Base-by-base conservation (phyloP, 2,888 invertebrate genomes). In the Aporophyla nigra region DNA sequence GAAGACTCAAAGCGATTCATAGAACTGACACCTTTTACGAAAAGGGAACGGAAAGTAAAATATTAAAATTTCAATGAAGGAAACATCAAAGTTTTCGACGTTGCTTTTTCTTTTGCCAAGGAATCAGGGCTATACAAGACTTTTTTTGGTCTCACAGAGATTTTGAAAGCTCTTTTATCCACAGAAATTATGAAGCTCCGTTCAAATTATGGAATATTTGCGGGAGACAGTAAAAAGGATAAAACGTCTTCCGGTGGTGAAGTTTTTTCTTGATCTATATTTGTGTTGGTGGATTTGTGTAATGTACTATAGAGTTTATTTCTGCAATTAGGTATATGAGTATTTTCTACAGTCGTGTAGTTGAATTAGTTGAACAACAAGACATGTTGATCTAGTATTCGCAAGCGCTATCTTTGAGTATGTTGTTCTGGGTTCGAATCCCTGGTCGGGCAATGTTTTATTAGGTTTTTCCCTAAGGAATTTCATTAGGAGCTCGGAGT, bases 131-230 rank as follows among this genome's bases (percentile, higher is more conserved):
- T 81, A 75, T 61, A 86, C 56, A 78, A 82, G 82, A 54, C 73
- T 80, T 78, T 82, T 87, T 87, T 76, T 67, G 76, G 69, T 76
- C 70, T 71, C 76, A 16, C 74, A 59, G 63, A 54, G 68, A 78
- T 78, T 82, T 43, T 27, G 59, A 81, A 84, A 76, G 79, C 69
- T 72, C 83, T 81, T 87, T 87, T 81, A 87, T 88, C 78, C 76
- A 77, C 77, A 71, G 51, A 88, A 88, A 85, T 87, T 81, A 85
- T 88, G 78, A 67, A 80, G 76, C 80, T 70, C 67, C 80, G 69
- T 85, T 81, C 78, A 81, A 87, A 87, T 87, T 81, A 87, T 71
- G 68, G 75, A 81, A 83, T 78, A 74, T 68, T 81, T 82, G 69
- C 61, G 2, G 49, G 62, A 61, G 51, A 67, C 58, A 59, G 58